Evolutionary conservation across 2,888 invertebrate species (phyloP).

Genomic region (Axea sp.): DNA sequence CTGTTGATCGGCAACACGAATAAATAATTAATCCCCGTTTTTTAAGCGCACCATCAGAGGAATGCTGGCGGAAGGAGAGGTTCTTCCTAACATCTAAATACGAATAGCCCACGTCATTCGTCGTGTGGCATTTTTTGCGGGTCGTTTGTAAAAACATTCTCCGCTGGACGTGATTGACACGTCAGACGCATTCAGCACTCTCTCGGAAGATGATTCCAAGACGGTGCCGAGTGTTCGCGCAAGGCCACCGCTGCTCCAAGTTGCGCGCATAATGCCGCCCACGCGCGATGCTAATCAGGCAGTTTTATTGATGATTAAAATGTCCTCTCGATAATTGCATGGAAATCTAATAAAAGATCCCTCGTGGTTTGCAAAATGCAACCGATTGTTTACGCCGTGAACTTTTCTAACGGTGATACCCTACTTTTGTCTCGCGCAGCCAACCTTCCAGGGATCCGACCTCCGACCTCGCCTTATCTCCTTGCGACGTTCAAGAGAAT

Average conservation of each 20-base stretch:
- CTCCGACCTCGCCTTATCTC: slow-evolving; percentile 40
- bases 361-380: slow-evolving; percentile 1
- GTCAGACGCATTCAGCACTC: no score
- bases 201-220: slow-evolving; percentile 19
- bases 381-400: not conserved
- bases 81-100: no score
- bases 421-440: slow-evolving; percentile 32
- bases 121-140: no score
- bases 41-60: no score
- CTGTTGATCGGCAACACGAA: no score
- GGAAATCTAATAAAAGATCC: not conserved
- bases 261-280: slow-evolving; percentile 10
- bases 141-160: no score
- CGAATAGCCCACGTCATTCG: no score
- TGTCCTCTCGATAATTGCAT: not conserved
- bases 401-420: slow-evolving; percentile 23
- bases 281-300: slow-evolving; percentile 9
- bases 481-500: slow-evolving; percentile 44
- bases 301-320: slow-evolving; percentile 10
- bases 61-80: no score
- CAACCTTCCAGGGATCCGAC: slow-evolving; percentile 42
- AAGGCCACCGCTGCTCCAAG: slow-evolving; percentile 35
- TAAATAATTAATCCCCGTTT: no score
- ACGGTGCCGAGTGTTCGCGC: slow-evolving; percentile 19
- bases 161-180: no score